A percentile compares a stretch with the other conserved stretches of the same genome.
Evolutionary conservation across 2,797 vertebrate species (phyloP).

Genomic region (Hoplostethus atlanticus): DNA sequence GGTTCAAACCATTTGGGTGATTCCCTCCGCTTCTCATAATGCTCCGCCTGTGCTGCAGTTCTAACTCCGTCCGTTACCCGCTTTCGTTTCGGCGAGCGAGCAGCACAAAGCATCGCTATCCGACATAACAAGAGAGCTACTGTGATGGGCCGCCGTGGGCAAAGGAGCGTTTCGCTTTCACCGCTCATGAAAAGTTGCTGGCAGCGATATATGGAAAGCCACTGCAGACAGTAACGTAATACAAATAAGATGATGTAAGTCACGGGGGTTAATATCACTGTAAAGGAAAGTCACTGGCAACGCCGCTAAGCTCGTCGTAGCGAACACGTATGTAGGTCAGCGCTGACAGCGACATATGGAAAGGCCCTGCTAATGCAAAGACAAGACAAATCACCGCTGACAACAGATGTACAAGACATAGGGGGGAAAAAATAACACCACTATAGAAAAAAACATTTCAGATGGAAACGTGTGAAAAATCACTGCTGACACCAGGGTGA

Average conservation of each 20-base stretch:
- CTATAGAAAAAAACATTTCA: no score
- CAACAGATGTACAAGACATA: background rate
- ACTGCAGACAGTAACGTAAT: background rate
- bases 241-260: background rate
- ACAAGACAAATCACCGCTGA: background rate
- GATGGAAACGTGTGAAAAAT: no score
- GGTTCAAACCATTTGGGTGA: conserved; percentile 12
- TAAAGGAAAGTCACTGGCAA: background rate
- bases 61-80: background rate
- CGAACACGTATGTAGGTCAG: background rate
- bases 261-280: background rate
- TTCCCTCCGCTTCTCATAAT: background rate
- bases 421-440: no score
- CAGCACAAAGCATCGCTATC: background rate
- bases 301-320: background rate
- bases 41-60: background rate
- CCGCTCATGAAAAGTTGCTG: background rate
- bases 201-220: background rate
- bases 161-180: background rate
- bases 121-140: background rate
- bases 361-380: background rate
- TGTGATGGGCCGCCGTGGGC: background rate
- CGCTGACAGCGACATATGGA: background rate
- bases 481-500: no score
- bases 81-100: conserved; percentile 7